Percentiles rank a stretch among this genome's conserved stretches.
Conservation (phyloP, 2,113 vertebrate genomes). For the Ovis canadensis region DNA sequence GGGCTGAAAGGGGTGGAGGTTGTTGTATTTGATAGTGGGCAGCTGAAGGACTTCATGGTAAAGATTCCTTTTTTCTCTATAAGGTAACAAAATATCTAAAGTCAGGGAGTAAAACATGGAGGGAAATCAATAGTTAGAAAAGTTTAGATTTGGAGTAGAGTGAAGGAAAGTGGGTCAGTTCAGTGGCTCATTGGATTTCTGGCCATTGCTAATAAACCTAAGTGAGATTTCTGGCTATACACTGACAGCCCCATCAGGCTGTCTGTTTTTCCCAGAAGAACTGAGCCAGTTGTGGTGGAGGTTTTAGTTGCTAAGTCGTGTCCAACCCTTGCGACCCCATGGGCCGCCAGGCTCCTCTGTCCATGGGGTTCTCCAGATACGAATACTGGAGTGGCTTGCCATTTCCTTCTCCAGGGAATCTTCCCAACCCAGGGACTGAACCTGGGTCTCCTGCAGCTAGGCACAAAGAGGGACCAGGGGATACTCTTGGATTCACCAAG, state of each 20-base stretch:
- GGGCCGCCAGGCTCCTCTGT: not conserved
- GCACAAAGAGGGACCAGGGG: not conserved
- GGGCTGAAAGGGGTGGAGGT: not conserved
- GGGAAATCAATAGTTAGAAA: not conserved
- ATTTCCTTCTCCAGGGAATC: not conserved
- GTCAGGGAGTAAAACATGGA: not conserved
- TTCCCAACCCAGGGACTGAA: not conserved
- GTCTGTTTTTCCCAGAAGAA: not conserved
- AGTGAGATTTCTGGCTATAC: not conserved
- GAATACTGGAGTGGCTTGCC: not conserved
- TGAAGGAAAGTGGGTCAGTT: not conserved
- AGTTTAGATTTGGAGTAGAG: not conserved
- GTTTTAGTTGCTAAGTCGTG: fast-evolving
- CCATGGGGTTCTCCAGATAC: not conserved
- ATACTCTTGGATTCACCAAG: not conserved
- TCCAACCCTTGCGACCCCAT: not conserved
- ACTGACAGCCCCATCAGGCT: not conserved
- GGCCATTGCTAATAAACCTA: not conserved
- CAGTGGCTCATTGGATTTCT: not conserved
- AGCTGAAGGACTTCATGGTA: not conserved
- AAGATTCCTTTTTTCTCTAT: not conserved
- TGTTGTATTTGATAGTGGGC: not conserved
- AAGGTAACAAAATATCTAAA: not conserved
- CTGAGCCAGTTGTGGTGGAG: not conserved
- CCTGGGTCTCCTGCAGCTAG: not conserved